These are phyloP conservation scores for Drosophila guanche DNA, from an alignment of 1,140 invertebrate genomes.

Conservation along the genomic window DNA sequence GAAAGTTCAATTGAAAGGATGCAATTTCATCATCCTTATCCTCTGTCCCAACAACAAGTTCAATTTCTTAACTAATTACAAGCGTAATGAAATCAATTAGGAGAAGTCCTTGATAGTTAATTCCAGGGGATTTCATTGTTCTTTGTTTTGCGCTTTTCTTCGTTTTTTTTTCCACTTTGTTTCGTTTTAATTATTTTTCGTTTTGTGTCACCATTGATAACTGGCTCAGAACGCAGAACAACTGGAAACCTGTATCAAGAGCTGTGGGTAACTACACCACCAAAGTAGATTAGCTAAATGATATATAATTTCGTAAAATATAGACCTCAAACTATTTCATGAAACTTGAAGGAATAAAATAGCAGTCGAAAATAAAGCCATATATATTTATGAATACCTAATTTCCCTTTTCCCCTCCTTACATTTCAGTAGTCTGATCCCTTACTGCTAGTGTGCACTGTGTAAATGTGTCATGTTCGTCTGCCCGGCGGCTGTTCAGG, in stretches of 20 bases:
- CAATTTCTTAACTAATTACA: slow-evolving; percentile 36
- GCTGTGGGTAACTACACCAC: no score
- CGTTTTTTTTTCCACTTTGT: slow-evolving; percentile 15
- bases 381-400: no score
- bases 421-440: no score
- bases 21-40: slow-evolving; percentile 7
- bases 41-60: slow-evolving; percentile 1
- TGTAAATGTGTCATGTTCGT: slow-evolving; percentile 18
- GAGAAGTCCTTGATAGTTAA: slow-evolving; percentile 14
- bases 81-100: slow-evolving; percentile 41
- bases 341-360: no score
- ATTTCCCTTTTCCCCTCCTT: neutral
- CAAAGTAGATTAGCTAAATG: no score
- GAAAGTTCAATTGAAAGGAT: slow-evolving; percentile 16
- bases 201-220: slow-evolving; percentile 4
- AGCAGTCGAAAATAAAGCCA: no score
- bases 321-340: no score
- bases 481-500: slow-evolving; percentile 8
- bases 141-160: slow-evolving; percentile 3
- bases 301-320: no score
- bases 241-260: no score
- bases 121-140: slow-evolving; percentile 35
- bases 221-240: no score
- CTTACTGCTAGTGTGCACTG: slow-evolving; percentile 6
- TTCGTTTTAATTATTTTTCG: neutral